Percentiles rank a stretch among this genome's conserved stretches.
These are phyloP conservation scores for Amniataba percoides DNA, from an alignment of 2,797 vertebrate species.

Conservation along the genomic window DNA sequence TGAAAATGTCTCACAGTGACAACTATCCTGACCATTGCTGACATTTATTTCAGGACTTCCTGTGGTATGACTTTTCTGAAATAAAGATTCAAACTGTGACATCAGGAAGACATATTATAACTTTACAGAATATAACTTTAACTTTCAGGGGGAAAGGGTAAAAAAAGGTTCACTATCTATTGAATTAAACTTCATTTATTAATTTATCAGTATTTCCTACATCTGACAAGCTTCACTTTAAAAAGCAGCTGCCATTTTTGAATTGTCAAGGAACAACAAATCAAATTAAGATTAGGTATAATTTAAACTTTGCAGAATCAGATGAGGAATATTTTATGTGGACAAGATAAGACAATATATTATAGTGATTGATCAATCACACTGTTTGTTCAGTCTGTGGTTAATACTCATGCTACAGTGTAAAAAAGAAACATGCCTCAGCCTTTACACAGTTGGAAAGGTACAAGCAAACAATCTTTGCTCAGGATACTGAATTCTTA, in stretches of 20 bases:
- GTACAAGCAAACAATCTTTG: background rate
- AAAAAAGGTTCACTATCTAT: background rate
- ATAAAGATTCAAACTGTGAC: too few species aligned
- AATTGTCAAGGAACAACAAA: background rate
- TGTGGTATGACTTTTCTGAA: background rate
- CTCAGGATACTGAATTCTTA: background rate
- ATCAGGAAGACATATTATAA: background rate
- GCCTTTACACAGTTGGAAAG: conserved; percentile 11
- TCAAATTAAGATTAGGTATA: background rate
- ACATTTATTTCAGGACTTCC: background rate
- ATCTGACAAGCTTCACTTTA: background rate
- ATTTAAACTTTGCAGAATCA: background rate
- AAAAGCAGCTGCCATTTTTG: background rate
- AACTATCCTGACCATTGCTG: background rate
- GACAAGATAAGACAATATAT: too few species aligned
- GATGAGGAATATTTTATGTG: too few species aligned
- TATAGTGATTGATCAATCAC: background rate
- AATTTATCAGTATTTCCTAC: background rate
- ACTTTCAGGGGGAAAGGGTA: background rate
- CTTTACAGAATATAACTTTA: background rate
- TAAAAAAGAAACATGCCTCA: background rate
- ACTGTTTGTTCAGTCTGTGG: background rate
- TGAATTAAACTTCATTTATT: too few species aligned
- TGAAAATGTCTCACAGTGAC: background rate
- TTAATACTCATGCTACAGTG: background rate